These are phyloP conservation scores for Eufriesea mexicana DNA, from an alignment of 1,140 invertebrate genomes.

Conservation along the genomic window DNA sequence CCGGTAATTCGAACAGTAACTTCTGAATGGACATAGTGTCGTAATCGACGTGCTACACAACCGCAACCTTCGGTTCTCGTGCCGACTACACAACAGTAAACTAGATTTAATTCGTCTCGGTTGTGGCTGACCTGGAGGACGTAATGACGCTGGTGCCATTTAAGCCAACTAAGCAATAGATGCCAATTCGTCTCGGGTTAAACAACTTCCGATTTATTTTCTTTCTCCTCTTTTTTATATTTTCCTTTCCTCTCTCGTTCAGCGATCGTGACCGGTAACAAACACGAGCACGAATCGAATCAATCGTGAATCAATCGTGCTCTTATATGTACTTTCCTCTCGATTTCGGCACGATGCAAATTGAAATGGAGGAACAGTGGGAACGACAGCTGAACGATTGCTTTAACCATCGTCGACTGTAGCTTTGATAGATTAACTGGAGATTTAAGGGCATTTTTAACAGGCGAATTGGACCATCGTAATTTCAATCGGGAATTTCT, in stretches of 20 bases:
- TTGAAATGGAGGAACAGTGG: too few species aligned
- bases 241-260: background rate
- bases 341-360: too few species aligned
- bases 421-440: too few species aligned
- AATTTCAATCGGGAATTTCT: too few species aligned
- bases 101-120: slow-evolving; percentile 17
- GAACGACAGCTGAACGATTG: too few species aligned
- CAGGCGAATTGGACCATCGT: too few species aligned
- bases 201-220: slow-evolving; percentile 2
- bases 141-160: background rate
- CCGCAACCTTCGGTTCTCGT: slow-evolving; percentile 8
- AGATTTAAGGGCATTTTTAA: too few species aligned
- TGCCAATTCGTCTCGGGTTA: slow-evolving; percentile 4
- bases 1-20: background rate
- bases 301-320: too few species aligned
- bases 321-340: too few species aligned
- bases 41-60: background rate
- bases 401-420: too few species aligned
- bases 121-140: background rate
- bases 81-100: slow-evolving; percentile 6
- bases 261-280: too few species aligned
- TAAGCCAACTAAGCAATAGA: slow-evolving; percentile 2
- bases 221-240: background rate
- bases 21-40: background rate
- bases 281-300: too few species aligned